Conservation (phyloP, 2,113 vertebrate genomes). For the Boulengeromyrus knoepffleri region DNA sequence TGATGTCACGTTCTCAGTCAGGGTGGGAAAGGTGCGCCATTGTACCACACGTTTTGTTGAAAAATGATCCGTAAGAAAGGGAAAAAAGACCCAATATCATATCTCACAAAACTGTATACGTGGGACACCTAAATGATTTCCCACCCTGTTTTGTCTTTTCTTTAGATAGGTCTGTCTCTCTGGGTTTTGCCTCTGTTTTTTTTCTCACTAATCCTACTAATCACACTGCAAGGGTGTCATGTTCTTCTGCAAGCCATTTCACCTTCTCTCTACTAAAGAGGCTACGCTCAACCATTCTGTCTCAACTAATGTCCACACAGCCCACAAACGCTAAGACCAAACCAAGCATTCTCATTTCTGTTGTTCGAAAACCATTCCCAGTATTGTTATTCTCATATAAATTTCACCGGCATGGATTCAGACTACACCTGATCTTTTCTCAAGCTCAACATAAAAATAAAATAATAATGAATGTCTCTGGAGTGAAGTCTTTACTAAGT, state of each 20-base stretch:
- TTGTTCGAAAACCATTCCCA: background rate
- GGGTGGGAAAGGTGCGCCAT: conserved; percentile 66
- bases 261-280: conserved; percentile 63
- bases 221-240: conserved; percentile 66
- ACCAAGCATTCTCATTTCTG: background rate
- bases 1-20: conserved; percentile 67
- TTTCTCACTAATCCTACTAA: conserved; percentile 60
- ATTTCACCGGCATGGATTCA: background rate
- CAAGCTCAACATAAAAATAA: background rate
- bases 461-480: background rate
- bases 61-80: conserved; percentile 35
- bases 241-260: conserved; percentile 66
- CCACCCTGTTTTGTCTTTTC: conserved; percentile 67
- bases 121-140: conserved; percentile 44
- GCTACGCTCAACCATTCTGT: conserved; percentile 5
- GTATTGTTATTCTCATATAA: background rate
- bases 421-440: background rate
- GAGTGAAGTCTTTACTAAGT: background rate
- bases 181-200: conserved; percentile 58
- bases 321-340: background rate
- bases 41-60: conserved; percentile 51
- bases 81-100: background rate
- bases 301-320: background rate
- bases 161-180: conserved; percentile 64
- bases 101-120: background rate